Evolutionary conservation across 1,140 invertebrate species (phyloP).

Genomic region (Leptinotarsa defecta): DNA sequence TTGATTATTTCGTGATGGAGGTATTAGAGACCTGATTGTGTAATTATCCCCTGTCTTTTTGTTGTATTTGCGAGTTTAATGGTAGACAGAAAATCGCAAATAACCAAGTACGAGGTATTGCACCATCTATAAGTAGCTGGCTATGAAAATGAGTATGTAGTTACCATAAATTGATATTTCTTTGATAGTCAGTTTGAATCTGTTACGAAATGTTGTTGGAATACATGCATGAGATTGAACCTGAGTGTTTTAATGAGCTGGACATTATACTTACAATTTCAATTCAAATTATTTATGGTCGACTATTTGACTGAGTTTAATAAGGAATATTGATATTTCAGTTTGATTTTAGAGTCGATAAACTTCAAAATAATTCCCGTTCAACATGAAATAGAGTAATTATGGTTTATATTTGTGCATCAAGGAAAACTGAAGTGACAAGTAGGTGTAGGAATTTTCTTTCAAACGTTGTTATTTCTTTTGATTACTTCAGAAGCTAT

Average conservation of each 20-base stretch:
- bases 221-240: slow-evolving; percentile 34
- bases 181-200: slow-evolving; percentile 38
- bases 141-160: slow-evolving; percentile 44
- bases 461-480: too few species aligned
- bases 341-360: not conserved
- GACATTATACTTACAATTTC: slow-evolving; percentile 22
- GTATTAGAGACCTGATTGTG: slow-evolving; percentile 38
- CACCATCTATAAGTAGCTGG: slow-evolving; percentile 43
- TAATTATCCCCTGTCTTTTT: slow-evolving; percentile 37
- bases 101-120: slow-evolving; percentile 40
- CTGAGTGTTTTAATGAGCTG: slow-evolving; percentile 31
- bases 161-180: slow-evolving; percentile 48
- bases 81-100: slow-evolving; percentile 42
- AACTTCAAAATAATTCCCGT: not conserved
- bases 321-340: not conserved
- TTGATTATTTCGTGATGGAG: slow-evolving; percentile 38
- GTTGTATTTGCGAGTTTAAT: slow-evolving; percentile 36
- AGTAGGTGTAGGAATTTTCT: too few species aligned
- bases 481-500: too few species aligned
- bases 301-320: not conserved
- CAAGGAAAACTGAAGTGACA: too few species aligned
- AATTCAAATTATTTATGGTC: slow-evolving; percentile 20
- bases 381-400: not conserved
- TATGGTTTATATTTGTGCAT: too few species aligned
- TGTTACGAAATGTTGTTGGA: slow-evolving; percentile 34